phyloP scores from a whole-genome alignment of 2,888 invertebrate species.

The Teleogryllus oceanicus region DNA sequence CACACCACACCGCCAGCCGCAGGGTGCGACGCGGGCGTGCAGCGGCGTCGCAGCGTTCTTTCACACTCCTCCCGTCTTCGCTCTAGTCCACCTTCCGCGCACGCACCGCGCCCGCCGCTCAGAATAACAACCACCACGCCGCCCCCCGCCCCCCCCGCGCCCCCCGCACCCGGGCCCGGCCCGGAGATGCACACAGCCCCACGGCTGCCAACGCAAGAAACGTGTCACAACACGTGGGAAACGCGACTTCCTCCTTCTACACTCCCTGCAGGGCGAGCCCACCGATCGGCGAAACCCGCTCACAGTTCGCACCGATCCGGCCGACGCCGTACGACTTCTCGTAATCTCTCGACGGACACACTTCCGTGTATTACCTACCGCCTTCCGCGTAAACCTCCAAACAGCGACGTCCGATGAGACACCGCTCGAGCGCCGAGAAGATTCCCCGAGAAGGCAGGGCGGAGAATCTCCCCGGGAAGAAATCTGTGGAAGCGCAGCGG shows the following conservation, averaged over 20 bases:
- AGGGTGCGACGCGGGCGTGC: background rate
- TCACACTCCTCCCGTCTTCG: background rate
- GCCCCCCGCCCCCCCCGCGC: background rate
- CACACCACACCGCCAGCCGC: background rate
- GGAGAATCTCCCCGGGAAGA: background rate
- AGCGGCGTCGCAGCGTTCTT: background rate
- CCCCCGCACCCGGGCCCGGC: background rate
- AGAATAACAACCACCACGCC: constrained; percentile 5
- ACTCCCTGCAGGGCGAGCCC: background rate
- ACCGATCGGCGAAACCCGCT: too few relatives aligned
- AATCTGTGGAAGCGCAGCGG: background rate
- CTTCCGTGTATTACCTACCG: too few relatives aligned
- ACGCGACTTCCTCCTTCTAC: background rate
- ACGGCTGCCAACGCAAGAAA: background rate
- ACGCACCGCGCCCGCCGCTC: background rate
- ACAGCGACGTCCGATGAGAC: too few relatives aligned
- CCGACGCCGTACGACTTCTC: too few relatives aligned
- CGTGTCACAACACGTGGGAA: background rate
- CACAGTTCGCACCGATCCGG: too few relatives aligned
- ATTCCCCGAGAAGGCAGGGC: background rate
- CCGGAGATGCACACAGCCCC: background rate
- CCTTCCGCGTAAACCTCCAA: too few relatives aligned
- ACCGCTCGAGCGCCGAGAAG: background rate
- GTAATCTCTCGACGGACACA: too few relatives aligned
- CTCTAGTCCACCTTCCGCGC: too few relatives aligned